phyloP scores from a whole-genome alignment of 1,140 invertebrate genomes.

The Meloidogyne chitwoodi region DNA sequence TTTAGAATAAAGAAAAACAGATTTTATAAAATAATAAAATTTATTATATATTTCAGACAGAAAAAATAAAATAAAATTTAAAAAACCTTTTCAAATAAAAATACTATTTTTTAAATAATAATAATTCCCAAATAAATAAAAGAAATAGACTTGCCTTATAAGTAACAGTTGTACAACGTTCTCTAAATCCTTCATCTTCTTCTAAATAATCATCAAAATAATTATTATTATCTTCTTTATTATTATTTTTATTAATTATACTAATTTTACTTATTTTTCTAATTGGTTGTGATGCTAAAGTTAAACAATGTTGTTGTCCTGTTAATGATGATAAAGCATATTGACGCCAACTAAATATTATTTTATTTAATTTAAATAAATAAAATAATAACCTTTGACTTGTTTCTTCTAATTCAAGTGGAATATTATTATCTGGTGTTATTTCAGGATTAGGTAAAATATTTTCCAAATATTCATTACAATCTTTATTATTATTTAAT shows the following conservation, averaged over 20 bases:
- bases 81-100: too few relatives aligned
- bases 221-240: background rate
- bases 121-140: too few relatives aligned
- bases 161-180: constrained; percentile 14
- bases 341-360: constrained; percentile 12
- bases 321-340: constrained; percentile 1
- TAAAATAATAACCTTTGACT: background rate
- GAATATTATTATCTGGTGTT: background rate
- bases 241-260: background rate
- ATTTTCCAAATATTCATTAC: too few relatives aligned
- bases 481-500: too few relatives aligned
- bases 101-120: too few relatives aligned
- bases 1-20: too few relatives aligned
- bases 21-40: too few relatives aligned
- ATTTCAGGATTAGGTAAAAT: background rate
- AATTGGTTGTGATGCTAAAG: background rate
- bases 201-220: background rate
- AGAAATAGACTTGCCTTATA: background rate
- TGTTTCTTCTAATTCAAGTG: background rate
- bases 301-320: background rate
- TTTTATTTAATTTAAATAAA: constrained; percentile 18
- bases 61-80: too few relatives aligned
- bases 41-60: too few relatives aligned
- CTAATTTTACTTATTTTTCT: background rate
- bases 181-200: constrained; percentile 15